Conservation (phyloP, 2,888 invertebrate genomes). For the Dryadula phaetusa region DNA sequence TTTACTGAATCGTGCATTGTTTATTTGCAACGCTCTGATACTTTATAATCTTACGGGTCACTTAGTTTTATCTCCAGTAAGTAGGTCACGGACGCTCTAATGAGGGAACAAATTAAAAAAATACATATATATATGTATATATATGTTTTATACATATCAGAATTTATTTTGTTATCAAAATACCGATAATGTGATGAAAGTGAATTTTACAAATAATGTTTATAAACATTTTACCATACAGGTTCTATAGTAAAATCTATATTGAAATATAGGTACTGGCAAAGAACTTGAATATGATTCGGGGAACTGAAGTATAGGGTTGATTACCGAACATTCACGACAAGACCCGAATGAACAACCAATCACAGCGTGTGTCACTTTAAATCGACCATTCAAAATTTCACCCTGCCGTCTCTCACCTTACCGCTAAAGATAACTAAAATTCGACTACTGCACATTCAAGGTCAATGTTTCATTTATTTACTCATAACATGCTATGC, state of each 20-base stretch:
- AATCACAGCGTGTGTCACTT: conserved; percentile 12
- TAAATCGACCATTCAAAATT: conserved; percentile 15
- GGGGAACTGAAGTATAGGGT: conserved; percentile 1
- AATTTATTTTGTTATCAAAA: conserved; percentile 6
- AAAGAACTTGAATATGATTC: conserved; percentile 1
- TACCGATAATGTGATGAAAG: background rate
- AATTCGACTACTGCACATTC: conserved; percentile 20
- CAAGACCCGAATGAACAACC: background rate
- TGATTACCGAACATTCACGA: conserved; percentile 6
- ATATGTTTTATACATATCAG: background rate
- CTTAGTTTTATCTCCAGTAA: conserved; percentile 52
- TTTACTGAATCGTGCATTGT: conserved; percentile 52
- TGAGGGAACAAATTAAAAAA: conserved; percentile 12
- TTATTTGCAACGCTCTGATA: conserved; percentile 47
- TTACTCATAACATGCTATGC: background rate
- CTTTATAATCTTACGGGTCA: conserved; percentile 56
- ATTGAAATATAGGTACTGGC: background rate
- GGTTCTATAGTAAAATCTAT: background rate
- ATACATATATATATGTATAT: conserved; percentile 9
- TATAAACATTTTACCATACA: conserved; percentile 5
- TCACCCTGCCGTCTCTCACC: conserved; percentile 9
- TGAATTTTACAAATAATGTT: background rate
- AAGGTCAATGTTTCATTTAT: conserved; percentile 14
- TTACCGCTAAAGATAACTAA: background rate
- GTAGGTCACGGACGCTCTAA: conserved; percentile 51